These are phyloP conservation scores for Pleuronectes platessa DNA, from an alignment of 2,113 vertebrate genomes.

Conservation along the genomic window DNA sequence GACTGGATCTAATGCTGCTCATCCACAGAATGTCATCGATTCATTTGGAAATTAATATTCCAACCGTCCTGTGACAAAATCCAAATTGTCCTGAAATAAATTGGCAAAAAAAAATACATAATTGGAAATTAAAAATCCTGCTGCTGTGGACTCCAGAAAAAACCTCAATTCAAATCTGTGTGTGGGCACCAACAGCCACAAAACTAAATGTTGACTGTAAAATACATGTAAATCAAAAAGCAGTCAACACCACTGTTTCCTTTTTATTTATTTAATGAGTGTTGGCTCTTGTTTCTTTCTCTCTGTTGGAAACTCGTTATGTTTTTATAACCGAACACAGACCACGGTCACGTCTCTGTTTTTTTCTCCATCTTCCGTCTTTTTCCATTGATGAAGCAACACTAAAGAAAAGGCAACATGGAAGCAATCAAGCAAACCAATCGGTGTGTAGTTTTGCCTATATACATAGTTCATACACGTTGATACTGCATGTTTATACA, in stretches of 20 bases:
- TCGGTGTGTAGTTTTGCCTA: conserved; percentile 83
- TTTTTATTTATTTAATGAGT: not conserved
- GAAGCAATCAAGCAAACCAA: conserved; percentile 81
- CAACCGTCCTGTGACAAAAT: conserved; percentile 19
- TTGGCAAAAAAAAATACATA: not conserved
- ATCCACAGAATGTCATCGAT: conserved; percentile 29
- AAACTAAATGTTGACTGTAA: conserved; percentile 38
- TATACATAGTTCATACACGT: conserved; percentile 84
- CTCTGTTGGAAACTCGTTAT: conserved; percentile 69
- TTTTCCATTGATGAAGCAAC: conserved; percentile 69
- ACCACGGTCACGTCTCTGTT: conserved; percentile 52
- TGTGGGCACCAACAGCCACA: conserved; percentile 1
- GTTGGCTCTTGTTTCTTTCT: conserved; percentile 43
- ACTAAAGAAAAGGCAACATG: conserved; percentile 80
- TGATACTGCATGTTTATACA: conserved; percentile 90
- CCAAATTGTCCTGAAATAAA: conserved; percentile 1
- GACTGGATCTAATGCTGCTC: conserved; percentile 20
- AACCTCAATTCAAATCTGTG: conserved; percentile 11
- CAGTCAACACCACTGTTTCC: conserved; percentile 10
- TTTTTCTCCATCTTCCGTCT: conserved; percentile 23
- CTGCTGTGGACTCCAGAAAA: conserved; percentile 4
- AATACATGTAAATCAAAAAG: conserved; percentile 46
- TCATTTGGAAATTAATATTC: conserved; percentile 36
- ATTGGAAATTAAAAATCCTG: conserved; percentile 11
- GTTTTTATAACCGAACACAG: conserved; percentile 33